phyloP scores from a whole-genome alignment of 2,113 vertebrate species.

The Mesembrinibis cayennensis region DNA sequence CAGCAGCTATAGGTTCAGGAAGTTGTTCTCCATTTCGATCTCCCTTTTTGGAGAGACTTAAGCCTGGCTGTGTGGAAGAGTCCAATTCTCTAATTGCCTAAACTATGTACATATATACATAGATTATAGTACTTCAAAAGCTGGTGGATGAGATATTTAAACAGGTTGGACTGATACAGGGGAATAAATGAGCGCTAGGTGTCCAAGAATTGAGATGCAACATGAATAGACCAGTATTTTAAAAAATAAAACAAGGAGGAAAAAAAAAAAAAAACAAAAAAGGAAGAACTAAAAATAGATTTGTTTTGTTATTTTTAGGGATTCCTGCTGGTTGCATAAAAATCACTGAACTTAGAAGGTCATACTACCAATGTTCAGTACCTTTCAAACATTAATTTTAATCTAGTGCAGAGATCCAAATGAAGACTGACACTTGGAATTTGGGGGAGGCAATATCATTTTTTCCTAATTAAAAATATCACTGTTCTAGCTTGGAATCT shows the following conservation, averaged over 20 bases:
- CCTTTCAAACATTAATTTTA: conserved; percentile 6
- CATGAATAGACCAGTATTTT: background rate
- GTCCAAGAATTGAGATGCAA: background rate
- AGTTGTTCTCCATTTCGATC: background rate
- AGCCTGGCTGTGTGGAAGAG: background rate
- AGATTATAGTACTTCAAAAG: background rate
- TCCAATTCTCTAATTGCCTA: background rate
- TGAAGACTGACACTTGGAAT: conserved; percentile 24
- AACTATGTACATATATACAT: background rate
- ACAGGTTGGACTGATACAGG: background rate
- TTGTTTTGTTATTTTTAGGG: background rate
- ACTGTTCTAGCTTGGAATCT: background rate
- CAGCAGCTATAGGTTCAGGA: background rate
- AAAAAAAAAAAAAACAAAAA: background rate
- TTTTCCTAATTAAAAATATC: conserved; percentile 13
- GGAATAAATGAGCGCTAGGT: background rate
- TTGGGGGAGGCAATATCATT: background rate
- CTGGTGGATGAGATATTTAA: background rate
- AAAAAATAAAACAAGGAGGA: background rate
- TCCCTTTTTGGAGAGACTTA: background rate
- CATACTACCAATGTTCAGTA: background rate
- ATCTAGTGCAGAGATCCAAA: background rate
- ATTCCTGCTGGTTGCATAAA: background rate
- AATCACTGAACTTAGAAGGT: conserved; percentile 8
- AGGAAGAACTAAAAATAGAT: background rate